Evolutionary conservation across 2,113 vertebrate genomes (phyloP).

Genomic region (Ptychochromis oligacanthus): DNA sequence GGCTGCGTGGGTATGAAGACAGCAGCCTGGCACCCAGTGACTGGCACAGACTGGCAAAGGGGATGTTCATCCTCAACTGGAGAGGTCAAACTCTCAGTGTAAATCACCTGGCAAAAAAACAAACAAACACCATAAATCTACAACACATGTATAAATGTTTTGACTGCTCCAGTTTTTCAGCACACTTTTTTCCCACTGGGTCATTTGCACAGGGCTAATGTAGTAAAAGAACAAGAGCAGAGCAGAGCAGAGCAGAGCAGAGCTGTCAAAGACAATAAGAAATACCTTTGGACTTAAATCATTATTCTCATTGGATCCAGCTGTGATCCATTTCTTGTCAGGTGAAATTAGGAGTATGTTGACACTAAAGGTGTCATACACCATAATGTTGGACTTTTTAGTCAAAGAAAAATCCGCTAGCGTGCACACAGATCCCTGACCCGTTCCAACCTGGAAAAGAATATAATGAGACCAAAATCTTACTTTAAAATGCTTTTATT

Average conservation of each 20-base stretch:
- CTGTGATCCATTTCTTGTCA: constrained; percentile 73
- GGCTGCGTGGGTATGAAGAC: constrained; percentile 77
- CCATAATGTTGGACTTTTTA: constrained; percentile 49
- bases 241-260: neutral
- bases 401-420: constrained; percentile 67
- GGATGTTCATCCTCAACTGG: constrained; percentile 66
- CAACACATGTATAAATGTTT: neutral
- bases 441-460: constrained; percentile 69
- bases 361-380: constrained; percentile 61
- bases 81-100: constrained; percentile 61
- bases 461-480: neutral
- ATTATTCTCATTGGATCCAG: constrained; percentile 49
- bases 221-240: neutral
- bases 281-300: constrained; percentile 73
- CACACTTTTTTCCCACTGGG: neutral
- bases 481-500: neutral
- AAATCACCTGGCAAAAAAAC: constrained; percentile 69
- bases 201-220: neutral
- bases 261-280: constrained; percentile 7
- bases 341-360: constrained; percentile 75
- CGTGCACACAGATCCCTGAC: constrained; percentile 63
- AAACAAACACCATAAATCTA: neutral
- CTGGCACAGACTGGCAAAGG: constrained; percentile 62
- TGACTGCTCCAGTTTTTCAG: neutral
- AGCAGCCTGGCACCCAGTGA: constrained; percentile 55